Percentiles rank a stretch among this genome's conserved stretches.
phyloP scores from a whole-genome alignment of 2,113 vertebrate species.

The Ardeotis arabs region DNA sequence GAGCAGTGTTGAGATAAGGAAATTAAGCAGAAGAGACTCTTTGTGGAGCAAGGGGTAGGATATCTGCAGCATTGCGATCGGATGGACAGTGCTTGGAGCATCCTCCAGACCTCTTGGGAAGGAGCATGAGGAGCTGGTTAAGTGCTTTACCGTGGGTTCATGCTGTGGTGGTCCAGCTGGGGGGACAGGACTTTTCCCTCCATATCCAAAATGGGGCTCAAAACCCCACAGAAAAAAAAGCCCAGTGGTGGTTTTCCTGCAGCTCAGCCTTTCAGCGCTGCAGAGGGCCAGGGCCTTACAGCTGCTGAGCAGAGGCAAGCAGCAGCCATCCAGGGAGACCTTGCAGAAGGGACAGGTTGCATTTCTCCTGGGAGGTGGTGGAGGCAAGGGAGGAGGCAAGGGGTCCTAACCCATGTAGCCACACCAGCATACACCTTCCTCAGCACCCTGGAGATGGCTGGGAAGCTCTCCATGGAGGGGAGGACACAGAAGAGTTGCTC shows the following conservation, averaged over 20 bases:
- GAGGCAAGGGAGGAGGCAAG: neutral
- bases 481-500: neutral
- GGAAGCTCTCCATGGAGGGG: neutral
- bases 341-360: neutral
- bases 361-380: neutral
- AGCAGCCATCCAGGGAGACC: fast-evolving
- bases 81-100: fast-evolving
- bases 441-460: neutral
- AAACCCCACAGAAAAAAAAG: neutral
- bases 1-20: neutral
- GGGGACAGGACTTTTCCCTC: neutral
- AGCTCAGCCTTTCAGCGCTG: neutral
- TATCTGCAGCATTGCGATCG: neutral
- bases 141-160: neutral
- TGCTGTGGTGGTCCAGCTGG: neutral
- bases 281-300: fast-evolving
- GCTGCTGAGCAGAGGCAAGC: fast-evolving
- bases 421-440: neutral
- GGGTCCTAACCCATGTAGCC: neutral
- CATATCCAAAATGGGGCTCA: neutral
- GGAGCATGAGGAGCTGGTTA: neutral
- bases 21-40: neutral
- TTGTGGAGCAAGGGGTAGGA: neutral
- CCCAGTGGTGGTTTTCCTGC: neutral
- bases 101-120: neutral